These are phyloP conservation scores for Erebia epiphron DNA, from an alignment of 2,888 invertebrate species.

Conservation along the genomic window DNA sequence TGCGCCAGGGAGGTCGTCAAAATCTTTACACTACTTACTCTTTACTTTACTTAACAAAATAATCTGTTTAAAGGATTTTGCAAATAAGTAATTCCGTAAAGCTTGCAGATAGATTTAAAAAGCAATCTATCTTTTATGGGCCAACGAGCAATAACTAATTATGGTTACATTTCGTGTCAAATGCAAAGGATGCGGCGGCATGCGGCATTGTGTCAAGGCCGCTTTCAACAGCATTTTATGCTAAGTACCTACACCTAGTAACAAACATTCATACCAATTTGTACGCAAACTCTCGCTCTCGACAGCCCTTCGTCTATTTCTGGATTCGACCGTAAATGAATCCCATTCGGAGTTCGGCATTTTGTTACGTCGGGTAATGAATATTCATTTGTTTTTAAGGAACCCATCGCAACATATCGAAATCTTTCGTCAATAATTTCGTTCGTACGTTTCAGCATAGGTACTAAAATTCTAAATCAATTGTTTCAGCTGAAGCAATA, in stretches of 20 bases:
- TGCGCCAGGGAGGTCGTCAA: too few species aligned
- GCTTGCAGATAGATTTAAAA: neutral
- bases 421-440: constrained; percentile 3
- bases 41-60: too few species aligned
- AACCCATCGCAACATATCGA: neutral
- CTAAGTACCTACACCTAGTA: too few species aligned
- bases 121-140: constrained; percentile 11
- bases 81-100: too few species aligned
- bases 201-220: constrained; percentile 61
- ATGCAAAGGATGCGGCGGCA: constrained; percentile 38
- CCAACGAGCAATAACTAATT: neutral
- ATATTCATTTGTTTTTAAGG: constrained; percentile 14
- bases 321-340: constrained; percentile 28
- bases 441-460: neutral
- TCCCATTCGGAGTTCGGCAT: constrained; percentile 20
- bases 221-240: constrained; percentile 50
- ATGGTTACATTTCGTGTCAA: constrained; percentile 1
- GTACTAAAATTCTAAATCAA: too few species aligned
- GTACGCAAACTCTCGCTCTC: constrained; percentile 47
- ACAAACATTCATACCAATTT: neutral
- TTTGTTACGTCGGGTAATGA: constrained; percentile 21
- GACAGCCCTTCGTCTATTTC: constrained; percentile 40
- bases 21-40: neutral
- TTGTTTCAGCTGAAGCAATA: neutral
- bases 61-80: constrained; percentile 18